phyloP scores from a whole-genome alignment of 2,113 vertebrate genomes.

The Mirza zaza region DNA sequence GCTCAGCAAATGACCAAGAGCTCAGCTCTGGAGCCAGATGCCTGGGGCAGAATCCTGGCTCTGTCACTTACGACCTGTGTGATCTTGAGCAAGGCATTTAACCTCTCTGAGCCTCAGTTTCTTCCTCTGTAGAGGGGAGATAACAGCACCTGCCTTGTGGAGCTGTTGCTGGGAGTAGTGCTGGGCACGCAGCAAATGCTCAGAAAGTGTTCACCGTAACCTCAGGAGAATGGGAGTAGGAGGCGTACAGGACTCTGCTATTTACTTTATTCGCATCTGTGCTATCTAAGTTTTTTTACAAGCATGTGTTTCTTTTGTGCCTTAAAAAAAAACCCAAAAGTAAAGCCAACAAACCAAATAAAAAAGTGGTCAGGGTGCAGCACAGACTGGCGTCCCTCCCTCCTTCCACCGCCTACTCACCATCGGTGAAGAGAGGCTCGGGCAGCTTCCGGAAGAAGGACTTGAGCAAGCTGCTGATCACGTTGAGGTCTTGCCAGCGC shows the following conservation, averaged over 20 bases:
- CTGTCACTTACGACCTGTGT: background rate
- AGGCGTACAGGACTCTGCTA: background rate
- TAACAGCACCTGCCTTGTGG: background rate
- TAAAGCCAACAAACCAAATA: background rate
- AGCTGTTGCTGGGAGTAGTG: background rate
- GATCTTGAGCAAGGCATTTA: background rate
- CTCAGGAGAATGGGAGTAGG: background rate
- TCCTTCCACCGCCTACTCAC: conserved; percentile 83
- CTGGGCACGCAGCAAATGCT: background rate
- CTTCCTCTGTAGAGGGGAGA: background rate
- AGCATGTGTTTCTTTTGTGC: background rate
- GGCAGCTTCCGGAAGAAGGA: conserved; percentile 98
- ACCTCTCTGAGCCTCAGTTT: background rate
- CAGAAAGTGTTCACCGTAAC: background rate
- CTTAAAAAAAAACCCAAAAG: background rate
- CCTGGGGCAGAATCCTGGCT: background rate
- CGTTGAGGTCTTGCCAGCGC: conserved; percentile 98
- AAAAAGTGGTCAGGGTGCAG: background rate
- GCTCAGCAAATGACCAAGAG: background rate
- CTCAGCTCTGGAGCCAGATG: background rate
- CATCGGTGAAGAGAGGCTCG: conserved; percentile 96
- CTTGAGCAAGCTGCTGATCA: conserved; percentile 97
- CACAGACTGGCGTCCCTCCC: background rate
- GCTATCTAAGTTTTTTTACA: background rate
- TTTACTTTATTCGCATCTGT: background rate